Evolutionary conservation across 2,888 invertebrate genomes (phyloP), one percentile per base, ranked within the genome.

Genomic region (Ennomos quercinarius): DNA sequence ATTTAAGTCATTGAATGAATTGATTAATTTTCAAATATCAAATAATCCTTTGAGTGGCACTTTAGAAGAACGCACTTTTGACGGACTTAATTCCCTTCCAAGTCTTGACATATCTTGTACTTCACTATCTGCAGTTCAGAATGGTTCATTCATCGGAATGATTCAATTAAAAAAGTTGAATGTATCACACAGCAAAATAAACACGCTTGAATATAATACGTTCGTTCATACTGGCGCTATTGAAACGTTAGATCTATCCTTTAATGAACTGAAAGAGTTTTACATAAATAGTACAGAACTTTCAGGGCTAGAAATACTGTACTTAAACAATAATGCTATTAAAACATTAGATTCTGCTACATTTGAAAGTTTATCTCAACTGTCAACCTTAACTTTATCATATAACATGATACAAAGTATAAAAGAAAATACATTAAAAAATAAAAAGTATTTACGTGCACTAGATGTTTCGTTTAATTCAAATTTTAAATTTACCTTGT

Each of bases 381-480:
- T 89, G 35, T 66, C 54, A 9, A 74, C 66, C 10, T 49, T 89
- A 2, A 67, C 60, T 38, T 53, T 87, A 6, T 78, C 84, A 2
- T 10, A 78, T 53, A 88, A 88, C 66, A 43, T 56, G 4, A 71
- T 87, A 38, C 47, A 69, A 53, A 51, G 38, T 51, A 64, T 87
- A 10, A 38, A 73, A 8, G 43, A 70, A 10, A 43, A 73, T 11
- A 65, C 73, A 8, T 85, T 89, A 58, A 36, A 9, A 1, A 71
- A 70, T 61, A 74, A 78, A 45, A 64, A 52, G 27, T 61, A 78
- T 51, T 73, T 89, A 38, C 57, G 62, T 0, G 39, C 59, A 50
- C 74, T 89, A 47, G 86, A 87, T 73, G 48, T 89, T 9, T 87
- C 89, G 0, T 80, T 69, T 63, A 89, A 89, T 65, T 13, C 57